These are phyloP conservation scores for Noturus placidus DNA, from an alignment of 2,113 vertebrate genomes.

Conservation along the genomic window DNA sequence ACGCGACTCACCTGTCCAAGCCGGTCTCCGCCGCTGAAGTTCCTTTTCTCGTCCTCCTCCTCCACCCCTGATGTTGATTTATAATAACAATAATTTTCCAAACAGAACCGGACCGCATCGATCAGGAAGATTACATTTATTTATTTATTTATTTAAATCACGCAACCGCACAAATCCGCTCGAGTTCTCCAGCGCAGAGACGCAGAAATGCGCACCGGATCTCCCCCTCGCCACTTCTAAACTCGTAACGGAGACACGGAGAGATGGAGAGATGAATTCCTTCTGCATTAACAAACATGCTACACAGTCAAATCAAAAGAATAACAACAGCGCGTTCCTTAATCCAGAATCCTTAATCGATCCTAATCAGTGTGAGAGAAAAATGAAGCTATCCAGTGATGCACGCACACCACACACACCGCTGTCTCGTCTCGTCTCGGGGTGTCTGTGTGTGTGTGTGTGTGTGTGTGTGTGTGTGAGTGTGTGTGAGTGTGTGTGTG, in stretches of 20 bases:
- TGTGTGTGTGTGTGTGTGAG: not conserved
- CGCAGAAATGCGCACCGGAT: not conserved
- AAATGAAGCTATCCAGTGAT: not conserved
- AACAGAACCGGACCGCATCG: not conserved
- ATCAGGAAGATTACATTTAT: not conserved
- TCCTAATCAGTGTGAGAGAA: not conserved
- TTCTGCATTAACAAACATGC: not conserved
- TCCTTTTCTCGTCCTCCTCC: not conserved
- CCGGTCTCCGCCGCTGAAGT: not conserved
- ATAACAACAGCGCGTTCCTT: not conserved
- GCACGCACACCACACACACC: no score
- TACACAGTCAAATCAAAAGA: not conserved
- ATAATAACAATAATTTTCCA: slow-evolving; percentile 18
- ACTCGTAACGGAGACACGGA: not conserved
- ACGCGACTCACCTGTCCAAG: slow-evolving; percentile 4
- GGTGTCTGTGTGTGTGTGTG: not conserved
- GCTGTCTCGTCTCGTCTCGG: no score
- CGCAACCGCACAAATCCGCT: not conserved
- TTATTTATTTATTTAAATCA: no score
- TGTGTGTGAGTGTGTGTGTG: not conserved
- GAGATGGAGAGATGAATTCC: not conserved
- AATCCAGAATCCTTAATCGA: slow-evolving; percentile 15
- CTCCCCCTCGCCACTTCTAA: not conserved
- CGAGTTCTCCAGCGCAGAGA: slow-evolving; percentile 18
- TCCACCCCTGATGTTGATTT: not conserved